These are phyloP conservation scores for Drosophila ercepeae DNA, from an alignment of 1,140 invertebrate genomes.

Conservation along the genomic window DNA sequence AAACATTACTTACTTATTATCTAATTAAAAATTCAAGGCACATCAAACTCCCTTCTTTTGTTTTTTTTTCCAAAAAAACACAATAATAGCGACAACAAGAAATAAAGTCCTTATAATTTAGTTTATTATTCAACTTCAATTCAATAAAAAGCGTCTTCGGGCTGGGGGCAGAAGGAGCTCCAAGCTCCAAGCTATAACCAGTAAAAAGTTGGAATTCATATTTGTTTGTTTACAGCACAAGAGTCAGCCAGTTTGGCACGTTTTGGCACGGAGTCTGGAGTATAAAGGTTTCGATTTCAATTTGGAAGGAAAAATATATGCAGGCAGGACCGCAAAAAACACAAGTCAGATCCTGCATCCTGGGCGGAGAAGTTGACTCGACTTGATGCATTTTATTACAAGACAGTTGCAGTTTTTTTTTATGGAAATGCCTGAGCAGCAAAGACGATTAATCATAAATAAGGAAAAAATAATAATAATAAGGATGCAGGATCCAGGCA, in stretches of 20 bases:
- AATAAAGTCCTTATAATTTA: constrained; percentile 27
- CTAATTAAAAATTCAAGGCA: neutral
- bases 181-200: neutral
- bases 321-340: neutral
- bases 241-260: constrained; percentile 14
- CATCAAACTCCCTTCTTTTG: neutral
- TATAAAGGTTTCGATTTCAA: neutral
- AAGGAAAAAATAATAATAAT: constrained; percentile 8
- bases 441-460: constrained; percentile 50
- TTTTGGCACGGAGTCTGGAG: neutral
- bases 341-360: neutral
- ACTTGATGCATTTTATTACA: constrained; percentile 42
- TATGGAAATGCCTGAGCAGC: constrained; percentile 9
- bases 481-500: neutral
- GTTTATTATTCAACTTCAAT: constrained; percentile 44
- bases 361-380: neutral
- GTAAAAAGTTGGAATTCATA: constrained; percentile 47
- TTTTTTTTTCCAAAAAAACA: neutral
- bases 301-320: neutral
- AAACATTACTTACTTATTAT: neutral
- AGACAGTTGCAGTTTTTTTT: constrained; percentile 8
- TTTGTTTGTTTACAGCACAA: constrained; percentile 44
- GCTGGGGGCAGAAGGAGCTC: neutral
- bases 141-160: constrained; percentile 20
- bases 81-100: constrained; percentile 2